Conservation (phyloP, 2,113 vertebrate species). For the Carlito syrichta region DNA sequence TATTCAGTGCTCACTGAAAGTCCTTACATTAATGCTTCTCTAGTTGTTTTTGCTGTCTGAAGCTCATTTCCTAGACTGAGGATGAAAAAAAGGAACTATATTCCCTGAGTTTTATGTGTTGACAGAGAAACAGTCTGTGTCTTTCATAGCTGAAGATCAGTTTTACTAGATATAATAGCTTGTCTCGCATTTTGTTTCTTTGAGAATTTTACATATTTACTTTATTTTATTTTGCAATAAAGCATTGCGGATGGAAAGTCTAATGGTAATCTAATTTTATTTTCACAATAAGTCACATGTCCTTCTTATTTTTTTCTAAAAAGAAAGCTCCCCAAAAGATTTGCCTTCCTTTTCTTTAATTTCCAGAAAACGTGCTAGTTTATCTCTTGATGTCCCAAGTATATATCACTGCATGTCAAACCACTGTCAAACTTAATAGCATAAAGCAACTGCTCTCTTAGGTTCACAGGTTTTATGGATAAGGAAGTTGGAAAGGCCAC, state of each 20-base stretch:
- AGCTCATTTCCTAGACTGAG: neutral
- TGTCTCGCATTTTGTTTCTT: neutral
- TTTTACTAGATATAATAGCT: neutral
- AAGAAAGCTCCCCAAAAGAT: neutral
- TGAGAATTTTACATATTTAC: neutral
- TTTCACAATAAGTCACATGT: neutral
- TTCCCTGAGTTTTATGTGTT: neutral
- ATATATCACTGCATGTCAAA: neutral
- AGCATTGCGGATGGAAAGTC: neutral
- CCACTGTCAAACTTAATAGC: neutral
- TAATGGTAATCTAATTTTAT: neutral
- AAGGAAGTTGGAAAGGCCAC: neutral
- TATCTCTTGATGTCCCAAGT: neutral
- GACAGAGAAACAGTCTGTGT: neutral
- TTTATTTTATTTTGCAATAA: neutral
- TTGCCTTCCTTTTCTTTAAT: neutral
- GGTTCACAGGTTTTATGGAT: neutral
- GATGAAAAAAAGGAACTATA: neutral
- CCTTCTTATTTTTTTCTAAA: accelerated
- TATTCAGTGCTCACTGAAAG: neutral
- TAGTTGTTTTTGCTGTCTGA: neutral
- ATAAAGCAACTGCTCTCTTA: neutral
- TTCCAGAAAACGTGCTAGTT: neutral
- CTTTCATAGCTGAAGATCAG: neutral
- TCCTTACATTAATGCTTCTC: neutral